Conservation (phyloP, 1,140 invertebrate genomes). For the Drosophila bifasciata region DNA sequence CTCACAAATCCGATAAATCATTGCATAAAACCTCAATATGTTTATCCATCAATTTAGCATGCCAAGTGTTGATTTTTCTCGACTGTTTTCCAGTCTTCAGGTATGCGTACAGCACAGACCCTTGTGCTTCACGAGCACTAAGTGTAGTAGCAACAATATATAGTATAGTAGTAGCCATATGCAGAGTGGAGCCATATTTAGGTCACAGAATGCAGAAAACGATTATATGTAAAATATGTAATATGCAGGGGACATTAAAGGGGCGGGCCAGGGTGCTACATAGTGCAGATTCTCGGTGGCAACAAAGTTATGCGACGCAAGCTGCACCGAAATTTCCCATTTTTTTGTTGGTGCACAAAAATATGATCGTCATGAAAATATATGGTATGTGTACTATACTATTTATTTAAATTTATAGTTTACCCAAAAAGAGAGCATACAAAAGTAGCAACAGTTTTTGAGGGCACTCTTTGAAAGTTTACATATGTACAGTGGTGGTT, state of each 20-base stretch:
- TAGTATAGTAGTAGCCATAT: too few relatives aligned
- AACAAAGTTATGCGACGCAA: constrained; percentile 58
- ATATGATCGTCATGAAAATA: constrained; percentile 54
- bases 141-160: too few relatives aligned
- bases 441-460: constrained; percentile 45
- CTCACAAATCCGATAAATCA: too few relatives aligned
- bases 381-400: too few relatives aligned
- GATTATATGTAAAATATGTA: too few relatives aligned
- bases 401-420: constrained; percentile 60
- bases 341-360: constrained; percentile 50
- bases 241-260: too few relatives aligned
- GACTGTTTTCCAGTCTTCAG: too few relatives aligned
- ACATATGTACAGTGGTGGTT: constrained; percentile 6
- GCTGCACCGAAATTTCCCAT: constrained; percentile 54
- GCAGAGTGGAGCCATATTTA: constrained; percentile 35
- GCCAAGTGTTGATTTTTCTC: too few relatives aligned
- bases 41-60: too few relatives aligned
- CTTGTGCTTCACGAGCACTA: too few relatives aligned
- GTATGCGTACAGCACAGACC: too few relatives aligned
- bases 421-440: constrained; percentile 48
- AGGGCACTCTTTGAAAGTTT: not conserved
- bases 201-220: constrained; percentile 25
- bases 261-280: not conserved
- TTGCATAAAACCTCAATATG: too few relatives aligned
- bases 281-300: not conserved